Evolutionary conservation across 2,888 invertebrate genomes (phyloP).

Genomic region (Apamea anceps): DNA sequence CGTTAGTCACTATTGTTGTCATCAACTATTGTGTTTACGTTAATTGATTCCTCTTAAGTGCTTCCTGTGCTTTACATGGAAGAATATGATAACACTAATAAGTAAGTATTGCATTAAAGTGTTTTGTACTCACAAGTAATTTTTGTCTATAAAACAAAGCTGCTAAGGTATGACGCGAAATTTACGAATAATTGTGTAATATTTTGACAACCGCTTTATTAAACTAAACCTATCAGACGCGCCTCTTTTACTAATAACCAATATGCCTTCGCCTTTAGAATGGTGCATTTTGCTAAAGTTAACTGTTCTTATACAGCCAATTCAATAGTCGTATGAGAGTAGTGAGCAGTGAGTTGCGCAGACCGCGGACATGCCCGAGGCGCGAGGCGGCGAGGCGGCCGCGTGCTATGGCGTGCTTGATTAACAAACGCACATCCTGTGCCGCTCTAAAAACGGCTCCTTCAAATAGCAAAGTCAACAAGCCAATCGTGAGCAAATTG

Average conservation of each 20-base stretch:
- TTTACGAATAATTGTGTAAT: background rate
- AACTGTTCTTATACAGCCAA: constrained; percentile 13
- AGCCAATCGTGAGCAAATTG: constrained; percentile 83
- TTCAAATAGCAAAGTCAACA: constrained; percentile 83
- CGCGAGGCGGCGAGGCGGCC: constrained; percentile 49
- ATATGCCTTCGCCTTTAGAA: background rate
- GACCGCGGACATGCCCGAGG: background rate
- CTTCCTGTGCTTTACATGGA: constrained; percentile 1
- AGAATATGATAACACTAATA: background rate
- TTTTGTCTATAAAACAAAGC: background rate
- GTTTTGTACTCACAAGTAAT: background rate
- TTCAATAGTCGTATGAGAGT: constrained; percentile 35
- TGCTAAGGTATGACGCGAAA: background rate
- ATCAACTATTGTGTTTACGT: too few species aligned
- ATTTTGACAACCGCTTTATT: background rate
- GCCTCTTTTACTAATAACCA: too few species aligned
- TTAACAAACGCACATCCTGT: constrained; percentile 78
- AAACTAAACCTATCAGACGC: background rate
- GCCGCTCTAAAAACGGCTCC: constrained; percentile 71
- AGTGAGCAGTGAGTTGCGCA: constrained; percentile 24
- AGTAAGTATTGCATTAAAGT: background rate
- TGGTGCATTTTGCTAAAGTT: constrained; percentile 11
- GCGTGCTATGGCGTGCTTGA: constrained; percentile 71
- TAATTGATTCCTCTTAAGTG: background rate
- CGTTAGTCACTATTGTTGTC: too few species aligned